Base-by-base conservation (phyloP, 2,797 vertebrate species). In the Betta splendens region DNA sequence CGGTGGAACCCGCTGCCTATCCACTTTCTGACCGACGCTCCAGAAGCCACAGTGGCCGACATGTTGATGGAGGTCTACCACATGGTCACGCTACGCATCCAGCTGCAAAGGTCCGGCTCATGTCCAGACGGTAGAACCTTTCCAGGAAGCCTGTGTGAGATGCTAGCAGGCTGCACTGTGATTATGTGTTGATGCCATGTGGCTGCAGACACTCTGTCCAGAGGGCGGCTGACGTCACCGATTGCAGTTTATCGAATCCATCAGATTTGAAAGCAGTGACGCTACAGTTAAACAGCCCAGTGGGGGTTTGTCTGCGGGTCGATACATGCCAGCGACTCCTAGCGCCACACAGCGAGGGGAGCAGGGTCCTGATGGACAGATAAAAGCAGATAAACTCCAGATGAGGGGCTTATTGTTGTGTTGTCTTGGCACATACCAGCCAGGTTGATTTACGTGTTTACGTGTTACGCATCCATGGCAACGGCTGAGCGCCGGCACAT, bases 1-100 rank as follows among this genome's bases (percentile, higher is more conserved):
- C 87, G 94, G 79, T 99, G 97, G 97, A 99, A 98, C 91, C 97
- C 97, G 16, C 90, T 99, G 57, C 97, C 97, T 53, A 95, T 99
- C 84, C 96, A 97, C 88, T 98, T 96, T 39, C 93, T 99, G 91
- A 98, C 96, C 4, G 96, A 99, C 45, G 94, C 95, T 10, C 96
- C 97, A 3, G 97, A 99, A 50, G 97, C 96, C 0, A 99, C 97
- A 0, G 97, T 99, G 60, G 96, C 97, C 0, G 92, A 93, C 84
- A 93, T 93, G 92, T 33, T 93, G 82, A 78, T 92, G 87, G 92
- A 93, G 58, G 97, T 99, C 79, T 98, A 98, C 87, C 97, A 99
- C 89, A 96, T 98, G 92, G 91, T 93, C 92, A 89, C 85, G 76
- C 92, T 98, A 16, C 91, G 96, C 85, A 99, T 97, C 79, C 95